Base-by-base conservation (phyloP, 1,140 invertebrate genomes). In the Atta colombica region DNA sequence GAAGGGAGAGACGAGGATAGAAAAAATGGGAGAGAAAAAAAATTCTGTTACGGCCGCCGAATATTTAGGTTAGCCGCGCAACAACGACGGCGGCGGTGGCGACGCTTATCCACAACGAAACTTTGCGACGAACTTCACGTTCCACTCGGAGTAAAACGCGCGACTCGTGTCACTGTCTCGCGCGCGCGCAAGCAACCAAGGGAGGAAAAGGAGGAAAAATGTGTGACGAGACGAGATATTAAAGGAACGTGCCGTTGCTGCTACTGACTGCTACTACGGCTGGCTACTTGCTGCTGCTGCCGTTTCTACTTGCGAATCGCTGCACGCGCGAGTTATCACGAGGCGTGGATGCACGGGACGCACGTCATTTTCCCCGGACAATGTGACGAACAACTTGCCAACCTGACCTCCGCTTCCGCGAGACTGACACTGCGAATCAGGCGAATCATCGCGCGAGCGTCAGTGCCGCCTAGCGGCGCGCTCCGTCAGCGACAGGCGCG, bases 311-410 rank as follows among this genome's bases (percentile, higher is more conserved):
- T 68, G 65, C 25, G 31, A 35, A 35, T 35, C 55, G 28, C 5
- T 69, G 66, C 68, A 63, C 58, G 53, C 78, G 75, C 72, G 63
- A 87, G 82, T 71, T 96, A 96, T 96, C 96, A 96, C 96, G 96
- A 96, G 94, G 93, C 94, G 95, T 95, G 95, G 92, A 94, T 95
- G 95, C 95, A 95, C 94, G 96, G 96, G 93, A 90, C 94, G 95
- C 95, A 95, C 96, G 95, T 96, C 96, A 96, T 96, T 96, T 96
- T 74, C 96, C 95, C 94, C 87, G 92, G 31, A 89, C 94, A 89
- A 95, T 94, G 95, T 94, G 89, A 87, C 82, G 89, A 84, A 16
- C 82, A 88, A 85, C 90, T 14, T 94, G 95, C 94, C 94, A 94
- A 94, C 91, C 93, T 91, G 92, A 93, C 93, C 95, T 90, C 90